phyloP scores from a whole-genome alignment of 2,797 vertebrate genomes.

The Danionella dracula region DNA sequence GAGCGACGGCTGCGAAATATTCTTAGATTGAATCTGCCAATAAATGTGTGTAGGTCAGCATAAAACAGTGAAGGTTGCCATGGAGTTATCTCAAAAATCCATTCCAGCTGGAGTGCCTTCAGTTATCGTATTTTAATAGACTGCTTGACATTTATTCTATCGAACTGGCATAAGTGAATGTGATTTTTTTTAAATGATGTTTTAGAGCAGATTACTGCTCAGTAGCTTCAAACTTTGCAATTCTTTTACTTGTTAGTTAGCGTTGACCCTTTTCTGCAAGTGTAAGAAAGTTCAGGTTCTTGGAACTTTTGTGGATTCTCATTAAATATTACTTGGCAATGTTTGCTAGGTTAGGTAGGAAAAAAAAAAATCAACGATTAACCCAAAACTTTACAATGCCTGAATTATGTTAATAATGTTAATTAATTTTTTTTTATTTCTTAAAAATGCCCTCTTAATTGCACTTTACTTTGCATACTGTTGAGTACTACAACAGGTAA shows the following conservation, averaged over 20 bases:
- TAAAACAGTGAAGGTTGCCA: conserved; percentile 35
- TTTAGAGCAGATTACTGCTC: background rate
- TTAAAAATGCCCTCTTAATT: no score
- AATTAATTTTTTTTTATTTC: no score
- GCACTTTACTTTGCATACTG: no score
- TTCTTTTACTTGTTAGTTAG: background rate
- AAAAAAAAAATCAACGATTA: no score
- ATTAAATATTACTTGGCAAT: no score
- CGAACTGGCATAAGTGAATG: conserved; percentile 22
- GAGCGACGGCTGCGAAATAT: conserved; percentile 55
- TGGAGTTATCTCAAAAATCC: conserved; percentile 40
- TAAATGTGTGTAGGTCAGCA: conserved; percentile 44
- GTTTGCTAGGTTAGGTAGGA: no score
- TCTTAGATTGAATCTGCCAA: conserved; percentile 57
- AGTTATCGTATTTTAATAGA: conserved; percentile 44
- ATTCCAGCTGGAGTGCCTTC: conserved; percentile 43
- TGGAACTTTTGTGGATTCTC: no score
- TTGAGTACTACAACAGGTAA: no score
- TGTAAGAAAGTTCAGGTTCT: no score
- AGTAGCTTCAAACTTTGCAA: background rate
- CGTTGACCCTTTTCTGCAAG: no score
- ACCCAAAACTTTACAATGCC: no score
- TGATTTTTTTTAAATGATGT: background rate
- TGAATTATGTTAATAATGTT: no score
- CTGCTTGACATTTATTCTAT: conserved; percentile 41